Evolutionary conservation across 2,888 invertebrate species (phyloP).

Genomic region (Watsonalla cultraria): DNA sequence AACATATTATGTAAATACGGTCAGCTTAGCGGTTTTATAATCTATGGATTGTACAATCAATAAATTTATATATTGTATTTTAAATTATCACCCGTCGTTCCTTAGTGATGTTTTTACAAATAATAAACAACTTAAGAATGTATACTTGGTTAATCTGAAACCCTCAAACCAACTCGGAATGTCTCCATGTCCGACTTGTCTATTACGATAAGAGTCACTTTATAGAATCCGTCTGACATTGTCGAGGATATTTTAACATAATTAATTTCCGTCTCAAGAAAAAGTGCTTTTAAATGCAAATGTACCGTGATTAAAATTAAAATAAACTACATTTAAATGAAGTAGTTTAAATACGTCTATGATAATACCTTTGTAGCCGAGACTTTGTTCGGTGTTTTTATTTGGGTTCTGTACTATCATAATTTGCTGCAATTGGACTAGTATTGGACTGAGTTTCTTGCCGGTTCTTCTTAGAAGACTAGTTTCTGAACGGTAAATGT

Average conservation of each 20-base stretch:
- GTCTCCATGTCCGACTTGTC: conserved; percentile 13
- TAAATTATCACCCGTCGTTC: too few species aligned
- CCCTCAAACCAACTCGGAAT: conserved; percentile 20
- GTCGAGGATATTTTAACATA: conserved; percentile 15
- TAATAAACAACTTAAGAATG: not conserved
- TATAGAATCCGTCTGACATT: conserved; percentile 18
- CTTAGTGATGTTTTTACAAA: too few species aligned
- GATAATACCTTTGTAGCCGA: not conserved
- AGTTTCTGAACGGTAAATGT: too few species aligned
- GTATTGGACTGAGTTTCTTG: too few species aligned
- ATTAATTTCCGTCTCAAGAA: conserved; percentile 10
- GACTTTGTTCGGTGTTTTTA: not conserved
- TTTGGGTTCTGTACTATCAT: too few species aligned
- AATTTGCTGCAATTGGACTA: too few species aligned
- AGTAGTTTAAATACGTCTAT: conserved; percentile 1
- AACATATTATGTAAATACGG: too few species aligned
- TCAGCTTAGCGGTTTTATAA: too few species aligned
- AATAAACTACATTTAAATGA: conserved; percentile 3
- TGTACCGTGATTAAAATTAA: conserved; percentile 3
- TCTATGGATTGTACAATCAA: too few species aligned
- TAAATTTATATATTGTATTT: too few species aligned
- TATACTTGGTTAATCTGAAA: conserved; percentile 10
- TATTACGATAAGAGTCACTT: conserved; percentile 24
- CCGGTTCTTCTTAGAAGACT: too few species aligned
- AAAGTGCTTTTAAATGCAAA: conserved; percentile 7